These are phyloP conservation scores for Origma solitaria DNA, from an alignment of 2,113 vertebrate genomes.

Conservation along the genomic window DNA sequence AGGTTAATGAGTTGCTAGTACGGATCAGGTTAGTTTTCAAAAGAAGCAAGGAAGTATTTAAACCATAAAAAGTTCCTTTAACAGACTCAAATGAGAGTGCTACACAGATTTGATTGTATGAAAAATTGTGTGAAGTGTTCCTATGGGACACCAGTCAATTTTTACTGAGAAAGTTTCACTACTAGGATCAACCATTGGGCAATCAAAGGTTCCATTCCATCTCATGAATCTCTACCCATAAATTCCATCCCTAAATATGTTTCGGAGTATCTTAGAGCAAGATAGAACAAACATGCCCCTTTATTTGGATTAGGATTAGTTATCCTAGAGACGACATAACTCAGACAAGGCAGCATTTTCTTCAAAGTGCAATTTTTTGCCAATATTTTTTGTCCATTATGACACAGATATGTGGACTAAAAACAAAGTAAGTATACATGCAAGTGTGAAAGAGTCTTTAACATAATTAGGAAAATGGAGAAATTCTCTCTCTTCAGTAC, in stretches of 20 bases:
- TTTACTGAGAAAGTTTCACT: not conserved
- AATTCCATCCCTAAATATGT: not conserved
- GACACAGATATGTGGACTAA: not conserved
- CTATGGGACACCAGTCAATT: not conserved
- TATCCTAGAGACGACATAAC: not conserved
- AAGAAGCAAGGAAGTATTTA: not conserved
- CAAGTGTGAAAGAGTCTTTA: not conserved
- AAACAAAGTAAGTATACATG: not conserved
- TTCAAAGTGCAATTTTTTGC: not conserved
- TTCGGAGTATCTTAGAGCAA: not conserved
- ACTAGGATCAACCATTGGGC: not conserved
- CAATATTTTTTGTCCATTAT: not conserved
- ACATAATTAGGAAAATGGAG: not conserved
- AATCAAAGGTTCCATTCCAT: not conserved
- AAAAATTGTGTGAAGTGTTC: not conserved
- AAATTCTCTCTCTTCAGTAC: not conserved
- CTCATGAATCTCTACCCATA: not conserved
- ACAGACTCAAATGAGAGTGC: not conserved
- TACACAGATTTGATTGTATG: accelerated
- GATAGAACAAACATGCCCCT: not conserved
- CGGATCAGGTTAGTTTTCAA: not conserved
- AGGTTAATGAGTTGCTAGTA: not conserved
- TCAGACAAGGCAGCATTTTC: not conserved
- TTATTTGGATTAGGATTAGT: not conserved
- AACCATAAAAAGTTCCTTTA: not conserved